Conservation (phyloP, 2,797 vertebrate species). For the Amblyopsis hoosieri region DNA sequence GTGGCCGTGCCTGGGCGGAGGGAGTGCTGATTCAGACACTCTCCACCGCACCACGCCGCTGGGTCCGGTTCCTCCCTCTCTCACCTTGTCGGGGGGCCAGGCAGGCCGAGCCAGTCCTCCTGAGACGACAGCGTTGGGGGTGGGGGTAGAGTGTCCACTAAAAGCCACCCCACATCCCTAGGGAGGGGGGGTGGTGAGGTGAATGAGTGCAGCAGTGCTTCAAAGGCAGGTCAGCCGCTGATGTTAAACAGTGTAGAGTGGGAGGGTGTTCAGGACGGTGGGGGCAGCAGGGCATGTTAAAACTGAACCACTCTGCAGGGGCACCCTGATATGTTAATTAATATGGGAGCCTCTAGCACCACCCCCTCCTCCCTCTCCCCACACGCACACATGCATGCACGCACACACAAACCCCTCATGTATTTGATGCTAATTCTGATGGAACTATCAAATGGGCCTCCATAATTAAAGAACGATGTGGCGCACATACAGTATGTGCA, state of each 20-base stretch:
- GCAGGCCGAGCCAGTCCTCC: constrained; percentile 49
- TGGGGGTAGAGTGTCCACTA: constrained; percentile 41
- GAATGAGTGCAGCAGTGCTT: constrained; percentile 59
- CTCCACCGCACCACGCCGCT: constrained; percentile 36
- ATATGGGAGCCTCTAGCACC: constrained; percentile 29
- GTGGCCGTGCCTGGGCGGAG: constrained; percentile 8
- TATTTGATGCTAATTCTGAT: constrained; percentile 48
- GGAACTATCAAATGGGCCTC: constrained; percentile 34
- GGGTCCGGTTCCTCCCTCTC: constrained; percentile 47
- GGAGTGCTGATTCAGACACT: constrained; percentile 18
- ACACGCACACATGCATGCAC: constrained; percentile 9
- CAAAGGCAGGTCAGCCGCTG: constrained; percentile 68
- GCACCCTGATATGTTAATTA: constrained; percentile 72
- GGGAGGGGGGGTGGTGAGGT: constrained; percentile 58
- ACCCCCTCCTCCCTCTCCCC: constrained; percentile 14
- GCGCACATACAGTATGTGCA: constrained; percentile 4
- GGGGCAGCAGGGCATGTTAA: constrained; percentile 65
- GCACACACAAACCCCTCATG: background rate
- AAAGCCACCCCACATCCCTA: constrained; percentile 56
- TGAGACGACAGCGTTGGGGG: constrained; percentile 41
- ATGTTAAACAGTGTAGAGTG: constrained; percentile 70
- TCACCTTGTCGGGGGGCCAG: constrained; percentile 60
- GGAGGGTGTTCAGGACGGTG: constrained; percentile 38
- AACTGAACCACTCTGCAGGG: constrained; percentile 67
- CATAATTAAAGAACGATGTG: constrained; percentile 43